Conservation (phyloP, 2,888 invertebrate genomes). For the Drosophila testacea region DNA sequence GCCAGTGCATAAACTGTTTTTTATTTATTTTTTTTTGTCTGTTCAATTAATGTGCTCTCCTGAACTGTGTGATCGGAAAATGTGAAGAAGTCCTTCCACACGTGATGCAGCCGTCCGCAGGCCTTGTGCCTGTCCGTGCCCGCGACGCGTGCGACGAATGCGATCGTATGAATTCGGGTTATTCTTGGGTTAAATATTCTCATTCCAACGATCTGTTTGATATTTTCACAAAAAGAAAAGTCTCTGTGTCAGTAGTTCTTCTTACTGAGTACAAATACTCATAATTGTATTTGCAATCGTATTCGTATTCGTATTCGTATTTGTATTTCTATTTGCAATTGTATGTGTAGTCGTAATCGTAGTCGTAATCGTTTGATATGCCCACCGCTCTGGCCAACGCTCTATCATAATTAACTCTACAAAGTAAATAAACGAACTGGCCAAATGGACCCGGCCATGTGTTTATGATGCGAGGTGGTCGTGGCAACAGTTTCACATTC, state of each 20-base stretch:
- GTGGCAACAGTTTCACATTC: slow-evolving; percentile 51
- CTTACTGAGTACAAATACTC: background rate
- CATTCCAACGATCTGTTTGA: slow-evolving; percentile 16
- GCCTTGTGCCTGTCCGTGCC: slow-evolving; percentile 46
- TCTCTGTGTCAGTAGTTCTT: slow-evolving; percentile 2
- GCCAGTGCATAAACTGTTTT: background rate
- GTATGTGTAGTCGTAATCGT: slow-evolving; percentile 2
- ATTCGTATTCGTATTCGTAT: slow-evolving; percentile 2
- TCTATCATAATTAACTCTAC: slow-evolving; percentile 78
- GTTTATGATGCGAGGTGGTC: slow-evolving; percentile 53
- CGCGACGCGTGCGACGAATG: slow-evolving; percentile 44
- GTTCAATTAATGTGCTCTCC: background rate
- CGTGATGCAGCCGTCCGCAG: slow-evolving; percentile 62
- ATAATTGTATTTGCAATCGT: slow-evolving; percentile 1
- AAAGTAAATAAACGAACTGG: slow-evolving; percentile 75
- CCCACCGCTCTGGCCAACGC: slow-evolving; percentile 56
- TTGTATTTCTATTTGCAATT: background rate
- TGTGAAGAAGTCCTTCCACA: slow-evolving; percentile 52
- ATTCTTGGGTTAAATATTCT: slow-evolving; percentile 3
- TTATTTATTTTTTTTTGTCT: slow-evolving; percentile 12
- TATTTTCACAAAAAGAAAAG: slow-evolving; percentile 32
- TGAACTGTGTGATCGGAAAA: slow-evolving; percentile 38
- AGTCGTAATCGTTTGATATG: slow-evolving; percentile 27
- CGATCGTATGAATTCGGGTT: slow-evolving; percentile 39
- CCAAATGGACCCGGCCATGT: slow-evolving; percentile 73